phyloP scores from a whole-genome alignment of 2,888 invertebrate genomes.

The Cataglyphis albicans region DNA sequence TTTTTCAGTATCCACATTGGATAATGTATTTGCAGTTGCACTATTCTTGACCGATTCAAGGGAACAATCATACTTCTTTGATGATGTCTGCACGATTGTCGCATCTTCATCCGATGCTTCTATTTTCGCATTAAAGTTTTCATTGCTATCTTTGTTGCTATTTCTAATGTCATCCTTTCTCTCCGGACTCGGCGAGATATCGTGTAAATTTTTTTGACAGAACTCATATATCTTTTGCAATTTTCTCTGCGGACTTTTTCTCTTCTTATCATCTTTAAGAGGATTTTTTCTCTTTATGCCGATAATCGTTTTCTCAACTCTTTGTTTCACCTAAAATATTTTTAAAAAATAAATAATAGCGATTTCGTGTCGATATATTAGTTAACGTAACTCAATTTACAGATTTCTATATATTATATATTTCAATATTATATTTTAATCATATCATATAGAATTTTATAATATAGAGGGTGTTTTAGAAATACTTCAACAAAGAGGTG shows the following conservation, averaged over 20 bases:
- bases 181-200: constrained; percentile 62
- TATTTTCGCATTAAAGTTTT: constrained; percentile 5
- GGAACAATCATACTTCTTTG: background rate
- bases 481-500: too few species aligned
- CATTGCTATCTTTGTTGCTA: background rate
- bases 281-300: constrained; percentile 62
- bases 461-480: too few species aligned
- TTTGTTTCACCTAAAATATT: constrained; percentile 44
- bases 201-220: constrained; percentile 38
- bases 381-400: background rate
- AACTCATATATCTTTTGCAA: constrained; percentile 14
- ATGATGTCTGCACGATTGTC: background rate
- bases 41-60: background rate
- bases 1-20: constrained; percentile 2
- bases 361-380: background rate
- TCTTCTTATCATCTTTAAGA: constrained; percentile 30
- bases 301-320: constrained; percentile 26
- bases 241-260: constrained; percentile 53
- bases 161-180: background rate
- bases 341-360: background rate
- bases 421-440: too few species aligned
- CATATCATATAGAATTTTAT: too few species aligned
- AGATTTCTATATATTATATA: too few species aligned
- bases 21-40: background rate
- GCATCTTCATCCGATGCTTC: background rate